These are phyloP conservation scores for Grapholita molesta DNA, from an alignment of 1,140 invertebrate genomes.

Conservation along the genomic window DNA sequence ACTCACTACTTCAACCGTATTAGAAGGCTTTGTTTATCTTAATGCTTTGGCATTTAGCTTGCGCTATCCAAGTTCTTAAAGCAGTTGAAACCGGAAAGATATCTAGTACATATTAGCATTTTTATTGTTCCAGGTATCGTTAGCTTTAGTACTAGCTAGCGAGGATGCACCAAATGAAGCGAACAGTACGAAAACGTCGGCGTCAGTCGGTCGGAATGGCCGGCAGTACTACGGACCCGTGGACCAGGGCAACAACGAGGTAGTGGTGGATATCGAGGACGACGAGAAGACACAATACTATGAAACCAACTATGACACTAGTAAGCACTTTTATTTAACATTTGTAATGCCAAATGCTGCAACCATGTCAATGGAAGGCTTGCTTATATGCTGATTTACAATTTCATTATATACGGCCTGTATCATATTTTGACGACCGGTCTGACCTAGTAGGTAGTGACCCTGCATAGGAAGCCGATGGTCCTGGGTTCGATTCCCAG, in stretches of 20 bases:
- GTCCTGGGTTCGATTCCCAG: too few species aligned
- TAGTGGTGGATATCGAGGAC: conserved; percentile 83
- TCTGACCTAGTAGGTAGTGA: too few species aligned
- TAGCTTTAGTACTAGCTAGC: conserved; percentile 53
- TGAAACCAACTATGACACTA: conserved; percentile 84
- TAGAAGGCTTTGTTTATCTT: neutral
- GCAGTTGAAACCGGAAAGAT: neutral
- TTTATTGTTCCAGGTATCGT: conserved; percentile 52
- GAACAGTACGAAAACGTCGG: neutral
- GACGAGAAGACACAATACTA: conserved; percentile 84
- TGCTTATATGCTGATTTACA: too few species aligned
- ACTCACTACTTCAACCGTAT: too few species aligned
- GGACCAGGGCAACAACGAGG: conserved; percentile 55
- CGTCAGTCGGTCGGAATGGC: conserved; percentile 21
- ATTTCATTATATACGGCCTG: too few species aligned
- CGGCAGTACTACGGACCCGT: conserved; percentile 34
- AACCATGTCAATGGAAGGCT: too few species aligned
- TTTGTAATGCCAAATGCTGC: too few species aligned
- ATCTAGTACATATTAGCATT: conserved; percentile 12
- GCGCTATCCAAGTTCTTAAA: neutral
- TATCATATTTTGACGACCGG: too few species aligned
- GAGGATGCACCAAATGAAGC: conserved; percentile 41
- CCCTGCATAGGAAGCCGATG: too few species aligned
- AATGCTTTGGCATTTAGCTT: neutral
- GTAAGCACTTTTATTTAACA: conserved; percentile 74